These are phyloP conservation scores for Peromyscus californicus DNA, from an alignment of 2,113 vertebrate genomes.

Conservation along the genomic window DNA sequence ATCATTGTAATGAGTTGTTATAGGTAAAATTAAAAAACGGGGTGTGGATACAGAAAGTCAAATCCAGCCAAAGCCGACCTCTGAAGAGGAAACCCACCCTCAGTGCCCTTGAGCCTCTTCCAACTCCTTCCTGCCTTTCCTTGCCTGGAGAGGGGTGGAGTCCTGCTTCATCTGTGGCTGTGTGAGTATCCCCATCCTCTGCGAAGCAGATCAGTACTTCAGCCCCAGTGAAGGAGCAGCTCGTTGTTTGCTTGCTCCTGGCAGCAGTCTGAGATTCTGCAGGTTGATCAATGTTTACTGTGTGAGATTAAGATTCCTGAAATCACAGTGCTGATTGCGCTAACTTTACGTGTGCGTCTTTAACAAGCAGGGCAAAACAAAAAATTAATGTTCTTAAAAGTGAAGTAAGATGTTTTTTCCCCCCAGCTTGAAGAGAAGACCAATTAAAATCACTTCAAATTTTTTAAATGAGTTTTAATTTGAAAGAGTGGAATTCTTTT, in stretches of 20 bases:
- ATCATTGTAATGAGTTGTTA: slow-evolving; percentile 43
- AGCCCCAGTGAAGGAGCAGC: not conserved
- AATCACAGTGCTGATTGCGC: slow-evolving; percentile 63
- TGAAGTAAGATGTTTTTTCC: slow-evolving; percentile 80
- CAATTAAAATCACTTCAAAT: slow-evolving; percentile 81
- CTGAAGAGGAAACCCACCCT: slow-evolving; percentile 73
- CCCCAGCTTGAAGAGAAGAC: slow-evolving; percentile 73
- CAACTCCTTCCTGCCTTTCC: slow-evolving; percentile 62
- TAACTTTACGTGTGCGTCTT: slow-evolving; percentile 69
- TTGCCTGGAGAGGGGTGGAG: not conserved
- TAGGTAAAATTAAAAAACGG: slow-evolving; percentile 38
- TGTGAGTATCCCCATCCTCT: slow-evolving; percentile 21
- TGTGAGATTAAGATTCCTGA: slow-evolving; percentile 40
- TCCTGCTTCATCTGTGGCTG: slow-evolving; percentile 70
- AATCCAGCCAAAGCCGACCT: slow-evolving; percentile 15
- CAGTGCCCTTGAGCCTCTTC: not conserved
- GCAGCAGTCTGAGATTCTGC: slow-evolving; percentile 6
- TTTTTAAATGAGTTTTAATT: slow-evolving; percentile 85
- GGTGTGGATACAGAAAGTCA: slow-evolving; percentile 18
- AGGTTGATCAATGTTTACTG: slow-evolving; percentile 59
- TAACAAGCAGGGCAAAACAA: slow-evolving; percentile 81
- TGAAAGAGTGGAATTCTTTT: slow-evolving; percentile 80
- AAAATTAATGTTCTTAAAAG: slow-evolving; percentile 84
- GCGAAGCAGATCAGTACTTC: slow-evolving; percentile 18
- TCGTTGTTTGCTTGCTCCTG: not conserved